Conservation (phyloP, 2,113 vertebrate species). For the Elaphurus davidianus region DNA sequence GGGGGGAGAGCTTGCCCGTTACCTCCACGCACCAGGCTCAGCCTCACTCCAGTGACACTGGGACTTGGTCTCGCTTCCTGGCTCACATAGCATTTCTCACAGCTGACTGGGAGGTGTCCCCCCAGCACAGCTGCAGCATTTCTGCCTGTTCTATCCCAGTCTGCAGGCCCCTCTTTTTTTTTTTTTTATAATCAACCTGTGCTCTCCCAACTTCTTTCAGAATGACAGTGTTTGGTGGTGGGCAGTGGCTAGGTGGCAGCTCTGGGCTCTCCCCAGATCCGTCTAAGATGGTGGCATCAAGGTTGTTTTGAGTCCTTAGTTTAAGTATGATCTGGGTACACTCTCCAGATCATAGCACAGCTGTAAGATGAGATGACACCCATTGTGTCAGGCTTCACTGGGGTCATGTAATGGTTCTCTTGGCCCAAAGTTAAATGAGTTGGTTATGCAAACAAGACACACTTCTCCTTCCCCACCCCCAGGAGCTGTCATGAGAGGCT, state of each 20-base stretch:
- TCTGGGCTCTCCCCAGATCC: too few relatives aligned
- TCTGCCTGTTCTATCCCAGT: background rate
- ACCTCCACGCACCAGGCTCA: background rate
- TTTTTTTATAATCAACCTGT: background rate
- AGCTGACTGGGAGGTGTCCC: background rate
- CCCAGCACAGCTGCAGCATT: background rate
- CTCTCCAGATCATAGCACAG: background rate
- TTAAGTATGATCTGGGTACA: background rate
- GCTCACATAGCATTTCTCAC: background rate
- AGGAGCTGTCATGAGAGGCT: background rate
- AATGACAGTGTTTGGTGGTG: too few relatives aligned
- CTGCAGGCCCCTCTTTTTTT: background rate
- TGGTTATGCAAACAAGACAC: background rate
- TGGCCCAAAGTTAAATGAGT: background rate
- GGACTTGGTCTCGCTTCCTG: background rate
- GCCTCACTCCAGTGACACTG: background rate
- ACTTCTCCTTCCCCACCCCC: background rate
- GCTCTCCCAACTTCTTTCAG: background rate
- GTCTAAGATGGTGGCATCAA: background rate
- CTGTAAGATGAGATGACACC: background rate
- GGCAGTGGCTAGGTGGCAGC: background rate
- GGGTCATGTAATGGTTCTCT: fast-evolving
- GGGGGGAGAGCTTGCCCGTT: background rate
- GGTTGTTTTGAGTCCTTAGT: background rate
- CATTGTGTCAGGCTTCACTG: background rate